These are phyloP conservation scores for Centropyge bicolor DNA, from an alignment of 2,797 vertebrate genomes.

Conservation along the genomic window DNA sequence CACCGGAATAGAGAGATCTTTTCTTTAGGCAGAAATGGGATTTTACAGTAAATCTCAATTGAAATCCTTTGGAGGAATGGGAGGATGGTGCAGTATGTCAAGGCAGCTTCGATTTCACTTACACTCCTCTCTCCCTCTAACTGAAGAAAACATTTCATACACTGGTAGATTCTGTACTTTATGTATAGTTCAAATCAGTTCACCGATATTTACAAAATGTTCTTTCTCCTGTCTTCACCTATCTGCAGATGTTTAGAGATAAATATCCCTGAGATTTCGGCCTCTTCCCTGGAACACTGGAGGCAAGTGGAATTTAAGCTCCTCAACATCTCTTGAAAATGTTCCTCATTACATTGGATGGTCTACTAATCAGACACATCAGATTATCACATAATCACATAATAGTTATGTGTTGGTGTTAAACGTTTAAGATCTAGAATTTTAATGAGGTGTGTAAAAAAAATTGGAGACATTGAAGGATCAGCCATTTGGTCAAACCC, in stretches of 20 bases:
- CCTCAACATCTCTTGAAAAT: not conserved
- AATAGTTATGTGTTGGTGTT: not conserved
- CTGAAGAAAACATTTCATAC: not conserved
- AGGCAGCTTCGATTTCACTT: conserved; percentile 1
- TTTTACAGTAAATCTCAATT: conserved; percentile 43
- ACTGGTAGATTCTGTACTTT: not conserved
- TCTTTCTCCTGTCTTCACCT: not conserved
- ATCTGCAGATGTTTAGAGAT: too few species aligned
- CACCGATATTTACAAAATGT: not conserved
- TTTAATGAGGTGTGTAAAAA: too few species aligned
- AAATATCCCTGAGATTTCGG: not conserved
- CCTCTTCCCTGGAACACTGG: not conserved
- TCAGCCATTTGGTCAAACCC: too few species aligned
- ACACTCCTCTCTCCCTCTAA: not conserved
- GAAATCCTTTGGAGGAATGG: conserved; percentile 16
- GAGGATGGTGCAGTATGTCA: conserved; percentile 19
- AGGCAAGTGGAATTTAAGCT: not conserved
- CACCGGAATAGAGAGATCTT: conserved; percentile 21
- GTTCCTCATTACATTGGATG: not conserved
- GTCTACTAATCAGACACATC: not conserved
- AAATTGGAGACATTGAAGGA: too few species aligned
- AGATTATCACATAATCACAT: not conserved
- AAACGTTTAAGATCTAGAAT: not conserved
- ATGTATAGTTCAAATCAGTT: not conserved
- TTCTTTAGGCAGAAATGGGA: conserved; percentile 36